These are phyloP conservation scores for Drosophila arawakana DNA, from an alignment of 1,140 invertebrate species.

Conservation along the genomic window DNA sequence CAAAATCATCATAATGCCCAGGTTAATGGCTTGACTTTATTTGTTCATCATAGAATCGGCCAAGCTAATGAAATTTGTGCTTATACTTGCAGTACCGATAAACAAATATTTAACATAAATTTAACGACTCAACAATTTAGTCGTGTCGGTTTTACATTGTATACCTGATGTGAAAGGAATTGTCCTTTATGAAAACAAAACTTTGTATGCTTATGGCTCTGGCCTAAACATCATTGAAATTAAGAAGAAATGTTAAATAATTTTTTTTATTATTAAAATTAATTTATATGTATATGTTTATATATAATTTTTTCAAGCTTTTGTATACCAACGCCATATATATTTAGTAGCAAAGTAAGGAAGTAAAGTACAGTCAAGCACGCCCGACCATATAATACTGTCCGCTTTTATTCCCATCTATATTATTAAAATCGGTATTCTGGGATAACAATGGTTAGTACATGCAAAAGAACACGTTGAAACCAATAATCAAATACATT, in stretches of 20 bases:
- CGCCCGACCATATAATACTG: too few species aligned
- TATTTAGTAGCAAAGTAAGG: too few species aligned
- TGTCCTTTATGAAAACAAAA: slow-evolving; percentile 27
- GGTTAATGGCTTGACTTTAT: slow-evolving; percentile 52
- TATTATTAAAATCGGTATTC: too few species aligned
- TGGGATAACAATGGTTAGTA: too few species aligned
- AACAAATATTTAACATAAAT: slow-evolving; percentile 58
- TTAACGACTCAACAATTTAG: slow-evolving; percentile 17
- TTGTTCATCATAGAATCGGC: neutral
- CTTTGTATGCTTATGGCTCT: slow-evolving; percentile 57
- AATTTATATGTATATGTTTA: too few species aligned
- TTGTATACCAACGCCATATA: too few species aligned
- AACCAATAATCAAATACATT: too few species aligned
- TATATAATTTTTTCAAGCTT: too few species aligned
- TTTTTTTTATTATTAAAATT: too few species aligned
- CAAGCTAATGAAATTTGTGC: slow-evolving; percentile 20
- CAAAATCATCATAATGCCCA: slow-evolving; percentile 56
- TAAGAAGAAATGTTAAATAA: slow-evolving; percentile 3
- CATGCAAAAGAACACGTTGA: too few species aligned
- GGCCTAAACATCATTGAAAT: slow-evolving; percentile 37
- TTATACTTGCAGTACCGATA: slow-evolving; percentile 60
- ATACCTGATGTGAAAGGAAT: slow-evolving; percentile 67
- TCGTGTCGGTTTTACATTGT: slow-evolving; percentile 52
- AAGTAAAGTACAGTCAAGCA: too few species aligned
- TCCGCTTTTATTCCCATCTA: too few species aligned